Evolutionary conservation across 37 sponge, comb jelly and placozoan species (phyloP).

Genomic region (Halisarca cf. caerulea): DNA sequence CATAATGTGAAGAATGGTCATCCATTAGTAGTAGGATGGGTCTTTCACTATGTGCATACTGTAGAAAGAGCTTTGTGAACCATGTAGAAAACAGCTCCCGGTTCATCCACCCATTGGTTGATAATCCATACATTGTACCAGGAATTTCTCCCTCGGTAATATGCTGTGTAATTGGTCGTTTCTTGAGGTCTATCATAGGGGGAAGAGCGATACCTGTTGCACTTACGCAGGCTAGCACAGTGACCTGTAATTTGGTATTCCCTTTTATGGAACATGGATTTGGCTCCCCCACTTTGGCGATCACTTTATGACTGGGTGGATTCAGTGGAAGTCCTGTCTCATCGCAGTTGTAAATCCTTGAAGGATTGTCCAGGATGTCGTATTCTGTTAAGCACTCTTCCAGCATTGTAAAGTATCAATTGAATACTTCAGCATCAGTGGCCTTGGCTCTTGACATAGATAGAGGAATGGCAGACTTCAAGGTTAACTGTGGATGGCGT

Average conservation of each 20-base stretch:
- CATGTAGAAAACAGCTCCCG: background rate
- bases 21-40: conserved; percentile 22
- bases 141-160: conserved; percentile 21
- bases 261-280: conserved; percentile 17
- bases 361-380: conserved; percentile 41
- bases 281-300: conserved; percentile 8
- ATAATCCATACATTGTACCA: conserved; percentile 14
- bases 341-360: conserved; percentile 43
- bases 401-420: conserved; percentile 42
- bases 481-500: conserved; percentile 36
- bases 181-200: conserved; percentile 19
- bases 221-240: conserved; percentile 41
- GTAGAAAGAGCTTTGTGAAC: conserved; percentile 21
- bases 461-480: conserved; percentile 31
- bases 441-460: conserved; percentile 45
- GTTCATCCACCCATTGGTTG: conserved; percentile 28
- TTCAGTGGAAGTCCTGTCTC: conserved; percentile 55
- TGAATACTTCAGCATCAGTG: conserved; percentile 26
- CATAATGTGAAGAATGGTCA: conserved; percentile 32
- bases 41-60: conserved; percentile 18
- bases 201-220: conserved; percentile 45
- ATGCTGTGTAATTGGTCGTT: background rate
- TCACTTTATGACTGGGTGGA: conserved; percentile 20
- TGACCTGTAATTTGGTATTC: conserved; percentile 30
- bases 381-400: conserved; percentile 39